Percentiles rank a stretch among this genome's conserved stretches.
Conservation (phyloP, 2,113 vertebrate genomes). For the Mirza zaza region DNA sequence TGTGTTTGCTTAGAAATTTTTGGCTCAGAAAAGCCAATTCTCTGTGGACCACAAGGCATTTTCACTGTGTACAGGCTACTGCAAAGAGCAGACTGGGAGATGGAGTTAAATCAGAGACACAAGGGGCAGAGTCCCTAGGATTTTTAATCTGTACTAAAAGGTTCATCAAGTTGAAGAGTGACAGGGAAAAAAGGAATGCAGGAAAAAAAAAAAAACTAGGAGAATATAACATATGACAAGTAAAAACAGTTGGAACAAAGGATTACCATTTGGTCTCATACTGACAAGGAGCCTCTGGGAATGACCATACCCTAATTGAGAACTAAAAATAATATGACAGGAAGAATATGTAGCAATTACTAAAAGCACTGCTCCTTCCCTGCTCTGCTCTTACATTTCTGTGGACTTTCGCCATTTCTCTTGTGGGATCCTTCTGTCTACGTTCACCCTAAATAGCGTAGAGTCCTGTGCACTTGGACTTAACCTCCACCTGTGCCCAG, state of each 20-base stretch:
- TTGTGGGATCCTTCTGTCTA: neutral
- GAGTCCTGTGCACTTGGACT: too few relatives aligned
- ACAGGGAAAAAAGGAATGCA: neutral
- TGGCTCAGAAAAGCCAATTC: neutral
- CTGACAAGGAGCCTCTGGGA: neutral
- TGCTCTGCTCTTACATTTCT: accelerated
- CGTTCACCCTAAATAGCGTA: accelerated
- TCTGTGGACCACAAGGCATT: neutral
- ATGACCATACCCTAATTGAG: accelerated
- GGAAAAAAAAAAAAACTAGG: neutral
- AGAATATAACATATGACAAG: accelerated
- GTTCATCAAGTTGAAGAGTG: neutral
- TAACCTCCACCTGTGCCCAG: neutral
- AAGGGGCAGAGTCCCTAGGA: neutral
- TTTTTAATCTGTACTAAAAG: neutral
- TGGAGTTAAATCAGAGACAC: neutral
- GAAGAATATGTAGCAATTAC: neutral
- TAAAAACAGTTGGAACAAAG: neutral
- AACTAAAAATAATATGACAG: neutral
- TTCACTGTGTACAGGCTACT: accelerated
- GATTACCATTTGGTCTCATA: accelerated
- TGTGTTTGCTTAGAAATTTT: neutral
- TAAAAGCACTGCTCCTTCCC: neutral
- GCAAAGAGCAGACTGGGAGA: neutral
- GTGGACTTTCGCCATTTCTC: neutral